A percentile compares a stretch with the other conserved stretches of the same genome.
Conservation (phyloP, 2,888 invertebrate genomes). For the Bellardia pandia region DNA sequence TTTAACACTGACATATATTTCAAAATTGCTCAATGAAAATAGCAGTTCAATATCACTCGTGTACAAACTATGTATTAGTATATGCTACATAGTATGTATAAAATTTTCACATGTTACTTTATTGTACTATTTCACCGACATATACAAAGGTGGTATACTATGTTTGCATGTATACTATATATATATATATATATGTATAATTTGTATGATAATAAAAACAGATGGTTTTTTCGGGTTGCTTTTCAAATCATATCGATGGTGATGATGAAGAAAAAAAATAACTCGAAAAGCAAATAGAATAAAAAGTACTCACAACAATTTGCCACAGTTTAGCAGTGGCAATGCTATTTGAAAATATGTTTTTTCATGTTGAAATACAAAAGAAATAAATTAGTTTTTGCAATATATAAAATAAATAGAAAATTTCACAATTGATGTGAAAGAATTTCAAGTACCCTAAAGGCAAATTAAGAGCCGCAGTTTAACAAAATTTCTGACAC, state of each 20-base stretch:
- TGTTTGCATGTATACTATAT: conserved; percentile 16
- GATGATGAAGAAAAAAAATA: conserved; percentile 32
- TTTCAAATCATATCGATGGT: conserved; percentile 47
- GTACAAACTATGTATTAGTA: background rate
- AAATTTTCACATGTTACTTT: background rate
- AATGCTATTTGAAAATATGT: conserved; percentile 17
- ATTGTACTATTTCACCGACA: conserved; percentile 21
- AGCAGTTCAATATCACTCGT: background rate
- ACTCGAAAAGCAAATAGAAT: background rate
- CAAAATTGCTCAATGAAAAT: too few species aligned
- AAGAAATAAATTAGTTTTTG: conserved; percentile 35
- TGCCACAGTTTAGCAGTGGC: conserved; percentile 47
- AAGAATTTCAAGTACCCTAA: conserved; percentile 19
- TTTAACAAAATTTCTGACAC: background rate
- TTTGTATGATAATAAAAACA: conserved; percentile 54
- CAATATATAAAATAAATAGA: conserved; percentile 39
- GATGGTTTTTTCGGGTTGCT: conserved; percentile 33
- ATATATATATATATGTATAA: conserved; percentile 25
- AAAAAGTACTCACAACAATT: conserved; percentile 28
- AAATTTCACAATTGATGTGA: conserved; percentile 24
- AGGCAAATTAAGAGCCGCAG: conserved; percentile 19
- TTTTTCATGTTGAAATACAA: background rate
- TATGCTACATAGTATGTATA: background rate
- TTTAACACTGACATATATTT: too few species aligned
- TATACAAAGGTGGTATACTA: conserved; percentile 13